A percentile compares a stretch with the other conserved stretches of the same genome.
Conservation (phyloP, 2,113 vertebrate genomes). For the Mus spicilegus region DNA sequence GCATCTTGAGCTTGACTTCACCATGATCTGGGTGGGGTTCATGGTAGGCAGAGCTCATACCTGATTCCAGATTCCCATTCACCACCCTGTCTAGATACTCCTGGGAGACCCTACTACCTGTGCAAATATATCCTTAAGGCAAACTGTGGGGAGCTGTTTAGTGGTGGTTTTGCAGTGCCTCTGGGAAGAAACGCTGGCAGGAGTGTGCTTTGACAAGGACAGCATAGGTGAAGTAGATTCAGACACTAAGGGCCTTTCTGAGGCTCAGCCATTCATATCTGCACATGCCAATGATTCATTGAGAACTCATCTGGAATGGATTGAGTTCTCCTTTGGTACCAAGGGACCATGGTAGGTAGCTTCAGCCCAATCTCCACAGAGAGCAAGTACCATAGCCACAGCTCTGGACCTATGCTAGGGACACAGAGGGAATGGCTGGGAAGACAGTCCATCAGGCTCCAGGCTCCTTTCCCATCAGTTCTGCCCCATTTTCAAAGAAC, state of each 20-base stretch:
- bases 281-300: not conserved
- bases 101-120: not conserved
- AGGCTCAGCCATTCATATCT: not conserved
- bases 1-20: not conserved
- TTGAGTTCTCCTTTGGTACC: not conserved
- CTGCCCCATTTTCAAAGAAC: no score
- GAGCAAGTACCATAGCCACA: not conserved
- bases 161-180: not conserved
- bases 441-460: not conserved
- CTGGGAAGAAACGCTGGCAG: not conserved
- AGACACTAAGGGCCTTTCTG: not conserved
- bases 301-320: not conserved
- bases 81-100: not conserved
- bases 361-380: not conserved
- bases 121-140: not conserved
- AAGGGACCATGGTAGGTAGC: not conserved
- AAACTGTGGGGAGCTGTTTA: not conserved
- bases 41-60: not conserved
- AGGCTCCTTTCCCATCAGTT: conserved; percentile 39
- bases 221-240: not conserved
- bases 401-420: not conserved
- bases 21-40: not conserved
- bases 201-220: not conserved
- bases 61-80: not conserved
- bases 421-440: not conserved